phyloP scores from a whole-genome alignment of 2,888 invertebrate species.

The Agrotis ipsilon region DNA sequence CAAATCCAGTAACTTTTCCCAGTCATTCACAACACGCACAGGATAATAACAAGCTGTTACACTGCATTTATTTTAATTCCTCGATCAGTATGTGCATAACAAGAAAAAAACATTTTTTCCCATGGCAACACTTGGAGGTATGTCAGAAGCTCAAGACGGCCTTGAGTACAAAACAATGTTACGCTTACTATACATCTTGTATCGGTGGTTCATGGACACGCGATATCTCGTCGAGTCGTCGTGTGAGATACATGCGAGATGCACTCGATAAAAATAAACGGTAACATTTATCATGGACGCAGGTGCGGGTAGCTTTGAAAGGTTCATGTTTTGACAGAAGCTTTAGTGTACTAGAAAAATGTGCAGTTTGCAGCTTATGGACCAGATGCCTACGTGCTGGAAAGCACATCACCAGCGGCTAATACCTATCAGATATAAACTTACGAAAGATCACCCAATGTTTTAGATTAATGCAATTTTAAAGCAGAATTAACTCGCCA shows the following conservation, averaged over 20 bases:
- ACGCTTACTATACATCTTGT: slow-evolving; percentile 63
- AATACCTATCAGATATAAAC: too few relatives aligned
- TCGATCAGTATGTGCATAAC: slow-evolving; percentile 43
- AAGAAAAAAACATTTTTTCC: slow-evolving; percentile 44
- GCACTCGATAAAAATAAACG: slow-evolving; percentile 58
- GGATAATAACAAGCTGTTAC: slow-evolving; percentile 45
- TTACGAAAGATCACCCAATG: too few relatives aligned
- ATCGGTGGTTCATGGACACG: slow-evolving; percentile 67
- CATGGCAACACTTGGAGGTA: slow-evolving; percentile 59
- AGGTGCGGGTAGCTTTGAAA: slow-evolving; percentile 39
- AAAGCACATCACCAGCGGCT: not conserved
- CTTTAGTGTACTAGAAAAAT: slow-evolving; percentile 1
- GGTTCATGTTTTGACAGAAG: slow-evolving; percentile 13
- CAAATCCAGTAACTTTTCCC: slow-evolving; percentile 39
- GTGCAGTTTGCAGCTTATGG: not conserved
- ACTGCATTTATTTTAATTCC: slow-evolving; percentile 58
- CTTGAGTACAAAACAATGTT: slow-evolving; percentile 71
- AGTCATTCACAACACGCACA: slow-evolving; percentile 46
- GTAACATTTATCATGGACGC: slow-evolving; percentile 41
- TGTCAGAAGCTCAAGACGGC: slow-evolving; percentile 68
- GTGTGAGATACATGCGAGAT: slow-evolving; percentile 53
- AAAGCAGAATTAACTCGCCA: not conserved
- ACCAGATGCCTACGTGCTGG: slow-evolving; percentile 11
- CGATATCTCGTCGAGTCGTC: slow-evolving; percentile 59
- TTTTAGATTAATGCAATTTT: not conserved